Base-by-base conservation (phyloP, 2,113 vertebrate species). In the Fregetta grallaria region DNA sequence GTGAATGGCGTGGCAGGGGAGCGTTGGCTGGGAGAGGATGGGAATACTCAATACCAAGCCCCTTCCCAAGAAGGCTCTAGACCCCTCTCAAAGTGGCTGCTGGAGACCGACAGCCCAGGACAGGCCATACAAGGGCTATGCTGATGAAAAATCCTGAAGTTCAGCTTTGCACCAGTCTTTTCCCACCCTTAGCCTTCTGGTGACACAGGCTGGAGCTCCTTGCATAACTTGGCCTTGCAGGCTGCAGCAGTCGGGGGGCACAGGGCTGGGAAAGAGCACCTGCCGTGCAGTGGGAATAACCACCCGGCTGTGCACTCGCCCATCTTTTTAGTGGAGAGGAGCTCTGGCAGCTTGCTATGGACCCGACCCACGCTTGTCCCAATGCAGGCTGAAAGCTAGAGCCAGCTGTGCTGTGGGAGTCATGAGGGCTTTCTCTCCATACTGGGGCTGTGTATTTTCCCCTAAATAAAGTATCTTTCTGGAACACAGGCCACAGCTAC, bases 321-420 rank as follows among this genome's bases (percentile, higher is more conserved):
- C 42, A 5, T 40, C 25, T 62, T 70, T n/a, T 45, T 47, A 40
- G 23, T 0, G 3, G 44, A 92, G 21, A 53, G n/a, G 21, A 74
- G 11, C 26, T 44, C 61, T 49, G 34, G 34, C 26, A 74, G 8
- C 74, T 82, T 66, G 50, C 61, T 70, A 2, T 61, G 52, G 56
- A 40, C 40, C 17, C 1, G 3, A 27, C 7, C 36, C 23, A 3
- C 10, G 4, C 56, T 74, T 32, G 34, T 56, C 6, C 22, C 3
- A 3, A 4, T 8, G 29, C 8, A 13, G 44, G n/a, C 40, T 80
- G 80, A 73, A 80, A 80, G 85, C 15, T 17, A 52, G 20, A 91
- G 29, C n/a, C 22, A 76, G 19, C 15, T 45, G 42, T 45, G 20
- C 25, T 2, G 7, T 0, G 0, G 72, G 55, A 67, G 47, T 58